Evolutionary conservation across 2,113 vertebrate species (phyloP), one percentile per base, ranked within the genome.

Genomic region (Calyptomena viridis): DNA sequence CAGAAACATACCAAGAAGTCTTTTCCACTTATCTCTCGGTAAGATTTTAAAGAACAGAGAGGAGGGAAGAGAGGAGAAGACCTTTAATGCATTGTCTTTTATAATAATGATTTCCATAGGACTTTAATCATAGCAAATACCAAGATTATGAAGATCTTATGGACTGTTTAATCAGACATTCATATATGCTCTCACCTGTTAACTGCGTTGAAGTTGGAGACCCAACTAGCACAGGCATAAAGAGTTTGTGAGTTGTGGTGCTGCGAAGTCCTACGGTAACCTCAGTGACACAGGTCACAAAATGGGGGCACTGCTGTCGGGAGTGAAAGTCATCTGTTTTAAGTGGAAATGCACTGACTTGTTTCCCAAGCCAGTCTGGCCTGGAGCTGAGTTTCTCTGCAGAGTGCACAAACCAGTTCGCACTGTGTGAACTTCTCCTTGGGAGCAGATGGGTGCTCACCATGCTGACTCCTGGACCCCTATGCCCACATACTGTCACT

Each of bases 401-500:
- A 60, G 53, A 82, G 50, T 81, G 47, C 40, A 87, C 83, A 59
- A 93, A 93, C 83, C 68, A 80, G 85, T 93, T 92, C 3, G 24
- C 1, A 8, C 13, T 6, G 5, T 72, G n/a, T 1, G 10, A 77
- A 50, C 25, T 1, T 1, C 66, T 22, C 25, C 0, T 0, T 2
- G 5, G 73, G n/a, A 91, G 56, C 66, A 91, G 62, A 87, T 0
- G 0, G 44, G 52, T 58, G 28, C 35, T 64, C 0, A 0, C 13
- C n/a, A n/a, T 1, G 1, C n/a, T 12, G 28, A 53, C 3, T n/a
- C n/a, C 39, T 2, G 0, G 18, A 40, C 12, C 30, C n/a, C 12
- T 20, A 23, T 0, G 0, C 14, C 30, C 1, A 0, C 15, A 15
- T 60, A 33, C 27, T 0, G 0, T 5, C 52, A 39, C 52, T 0